Evolutionary conservation across 1,140 invertebrate genomes (phyloP).

Genomic region (Caerostris extrusa): DNA sequence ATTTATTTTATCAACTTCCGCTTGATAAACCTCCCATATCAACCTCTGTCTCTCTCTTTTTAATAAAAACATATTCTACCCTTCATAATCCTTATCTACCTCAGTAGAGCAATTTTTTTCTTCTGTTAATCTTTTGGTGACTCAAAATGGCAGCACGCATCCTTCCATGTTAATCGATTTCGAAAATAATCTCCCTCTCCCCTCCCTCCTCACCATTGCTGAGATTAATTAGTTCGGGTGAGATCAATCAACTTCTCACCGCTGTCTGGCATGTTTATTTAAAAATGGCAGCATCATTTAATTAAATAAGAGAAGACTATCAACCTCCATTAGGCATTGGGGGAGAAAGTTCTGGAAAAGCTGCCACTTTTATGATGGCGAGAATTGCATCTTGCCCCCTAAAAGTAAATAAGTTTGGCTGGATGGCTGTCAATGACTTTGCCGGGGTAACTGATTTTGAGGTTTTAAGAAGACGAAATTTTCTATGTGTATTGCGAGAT

Average conservation of each 20-base stretch:
- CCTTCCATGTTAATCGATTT: conserved; percentile 31
- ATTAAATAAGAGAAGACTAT: conserved; percentile 53
- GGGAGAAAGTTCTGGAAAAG: background rate
- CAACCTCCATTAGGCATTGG: background rate
- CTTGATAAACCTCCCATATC: background rate
- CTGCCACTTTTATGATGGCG: conserved; percentile 20
- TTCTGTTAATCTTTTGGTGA: background rate
- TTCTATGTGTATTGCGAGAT: no score
- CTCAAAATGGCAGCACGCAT: conserved; percentile 18
- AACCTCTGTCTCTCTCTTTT: background rate
- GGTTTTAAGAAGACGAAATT: no score
- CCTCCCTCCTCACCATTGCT: no score
- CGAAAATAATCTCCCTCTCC: conserved; percentile 16
- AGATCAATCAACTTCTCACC: conserved; percentile 62
- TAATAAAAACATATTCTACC: background rate
- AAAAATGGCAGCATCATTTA: conserved; percentile 57
- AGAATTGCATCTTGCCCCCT: background rate
- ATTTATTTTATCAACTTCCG: conserved; percentile 25
- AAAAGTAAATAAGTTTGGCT: no score
- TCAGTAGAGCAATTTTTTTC: background rate
- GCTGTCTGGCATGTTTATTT: conserved; percentile 46
- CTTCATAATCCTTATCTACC: background rate
- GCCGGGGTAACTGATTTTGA: no score
- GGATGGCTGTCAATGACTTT: no score
- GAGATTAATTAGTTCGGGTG: conserved; percentile 56